phyloP scores from a whole-genome alignment of 2,888 invertebrate species.

The Andrena bucephala region DNA sequence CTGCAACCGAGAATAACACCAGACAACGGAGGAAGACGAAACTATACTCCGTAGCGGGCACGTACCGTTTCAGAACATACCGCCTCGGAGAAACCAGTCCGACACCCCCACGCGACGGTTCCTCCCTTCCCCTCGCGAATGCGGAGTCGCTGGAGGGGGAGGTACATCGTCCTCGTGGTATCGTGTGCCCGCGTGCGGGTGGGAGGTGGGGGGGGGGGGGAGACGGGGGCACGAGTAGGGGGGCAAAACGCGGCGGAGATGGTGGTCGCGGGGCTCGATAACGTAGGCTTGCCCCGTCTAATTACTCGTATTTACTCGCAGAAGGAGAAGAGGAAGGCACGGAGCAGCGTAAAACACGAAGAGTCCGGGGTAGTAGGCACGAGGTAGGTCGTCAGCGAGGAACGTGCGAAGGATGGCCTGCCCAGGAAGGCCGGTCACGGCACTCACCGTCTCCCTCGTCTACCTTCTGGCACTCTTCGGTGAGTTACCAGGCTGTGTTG shows the following conservation, averaged over 20 bases:
- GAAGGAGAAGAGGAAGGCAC: conserved; percentile 73
- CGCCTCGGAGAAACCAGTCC: conserved; percentile 17
- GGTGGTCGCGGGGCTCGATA: conserved; percentile 68
- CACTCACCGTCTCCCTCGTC: conserved; percentile 76
- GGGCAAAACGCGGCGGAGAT: conserved; percentile 25
- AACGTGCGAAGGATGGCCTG: conserved; percentile 73
- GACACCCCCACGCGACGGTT: conserved; percentile 18
- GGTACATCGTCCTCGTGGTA: conserved; percentile 38
- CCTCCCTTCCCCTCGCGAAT: neutral
- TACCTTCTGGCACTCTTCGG: conserved; percentile 81
- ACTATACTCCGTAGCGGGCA: neutral
- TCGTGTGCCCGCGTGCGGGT: neutral
- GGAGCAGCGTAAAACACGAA: conserved; percentile 54
- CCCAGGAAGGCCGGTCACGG: conserved; percentile 70
- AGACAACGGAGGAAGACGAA: neutral
- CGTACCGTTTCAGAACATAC: conserved; percentile 24
- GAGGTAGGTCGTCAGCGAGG: conserved; percentile 68
- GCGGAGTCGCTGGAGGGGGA: conserved; percentile 4
- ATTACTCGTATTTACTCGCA: conserved; percentile 82
- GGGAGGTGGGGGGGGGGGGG: neutral
- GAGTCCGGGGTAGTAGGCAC: conserved; percentile 64
- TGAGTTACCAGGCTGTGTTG: conserved; percentile 74
- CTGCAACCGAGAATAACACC: neutral
- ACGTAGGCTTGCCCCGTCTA: conserved; percentile 74
- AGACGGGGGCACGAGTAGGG: neutral